Base-by-base conservation (phyloP, 2,888 invertebrate genomes). In the Parelbella ahira region DNA sequence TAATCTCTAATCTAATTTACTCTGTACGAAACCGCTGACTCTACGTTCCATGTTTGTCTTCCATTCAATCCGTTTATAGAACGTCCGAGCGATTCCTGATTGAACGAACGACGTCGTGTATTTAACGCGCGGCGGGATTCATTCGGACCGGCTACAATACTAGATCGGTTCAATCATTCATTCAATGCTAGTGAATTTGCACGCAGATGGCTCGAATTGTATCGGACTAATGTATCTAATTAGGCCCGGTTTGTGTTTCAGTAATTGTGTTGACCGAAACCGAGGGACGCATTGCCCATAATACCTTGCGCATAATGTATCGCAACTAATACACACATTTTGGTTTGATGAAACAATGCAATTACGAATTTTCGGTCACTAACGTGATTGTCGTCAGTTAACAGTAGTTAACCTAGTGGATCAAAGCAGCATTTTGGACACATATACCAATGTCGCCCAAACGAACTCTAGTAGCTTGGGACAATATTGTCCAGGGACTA, bases 61-160 rank as follows among this genome's bases (percentile, higher is more conserved):
- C 60, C 59, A 63, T 66, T 66, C 65, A 67, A 60, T 63, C 58
- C 60, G 56, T 62, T 60, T 58, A 58, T 56, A 51, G 56, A 60
- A 53, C 47, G 27, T 38, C 41, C 39, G 50, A 50, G 49, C 49
- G 51, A 48, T 49, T 49, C 50, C 49, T 57, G 54, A 60, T 62
- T 60, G 54, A 55, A 60, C 51, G 43, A 51, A 56, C 39, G 19
- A 54, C 37, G 32, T 21, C n/a, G n/a, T n/a, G 30, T 30, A 37
- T 20, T 37, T 45, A 39, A 43, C 37, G 23, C 36, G 18, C 28
- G 15, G 37, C n/a, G n/a, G n/a, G n/a, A 21, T 42, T 39, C 33
- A 47, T 32, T 41, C 28, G 10, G 28, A 42, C 29, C 20, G 34
- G 41, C 32, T 32, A 43, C 29, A 28, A 36, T 38, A 33, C 39